These are phyloP conservation scores for Helicorthomorpha holstii DNA, from an alignment of 1,140 invertebrate species.

Conservation along the genomic window DNA sequence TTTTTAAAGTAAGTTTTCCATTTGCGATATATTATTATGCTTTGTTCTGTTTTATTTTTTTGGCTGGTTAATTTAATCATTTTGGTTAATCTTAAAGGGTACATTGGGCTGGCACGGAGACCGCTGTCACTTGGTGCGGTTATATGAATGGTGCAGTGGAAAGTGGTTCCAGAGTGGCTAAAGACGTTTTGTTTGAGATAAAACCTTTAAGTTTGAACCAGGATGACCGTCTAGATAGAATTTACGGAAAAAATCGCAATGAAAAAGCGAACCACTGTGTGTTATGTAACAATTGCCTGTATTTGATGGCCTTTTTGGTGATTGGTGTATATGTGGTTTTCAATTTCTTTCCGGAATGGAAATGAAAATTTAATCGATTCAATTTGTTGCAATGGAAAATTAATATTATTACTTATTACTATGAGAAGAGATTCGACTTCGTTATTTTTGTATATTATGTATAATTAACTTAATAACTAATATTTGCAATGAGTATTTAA, in stretches of 20 bases:
- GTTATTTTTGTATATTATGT: too few species aligned
- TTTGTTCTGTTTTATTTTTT: not conserved
- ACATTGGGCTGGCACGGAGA: conserved; percentile 29
- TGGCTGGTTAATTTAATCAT: not conserved
- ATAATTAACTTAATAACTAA: too few species aligned
- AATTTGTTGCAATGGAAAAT: too few species aligned
- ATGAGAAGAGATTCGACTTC: too few species aligned
- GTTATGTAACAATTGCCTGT: not conserved
- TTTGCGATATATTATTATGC: not conserved
- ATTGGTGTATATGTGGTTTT: not conserved
- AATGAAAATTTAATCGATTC: too few species aligned
- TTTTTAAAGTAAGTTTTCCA: conserved; percentile 14
- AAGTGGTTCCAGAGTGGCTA: conserved; percentile 23
- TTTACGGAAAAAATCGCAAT: not conserved
- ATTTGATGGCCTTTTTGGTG: not conserved
- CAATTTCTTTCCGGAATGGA: not conserved
- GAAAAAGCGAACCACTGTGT: not conserved
- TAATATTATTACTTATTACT: not conserved
- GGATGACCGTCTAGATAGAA: not conserved
- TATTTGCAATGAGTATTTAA: too few species aligned
- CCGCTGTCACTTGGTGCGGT: conserved; percentile 25
- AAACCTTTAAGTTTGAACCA: not conserved
- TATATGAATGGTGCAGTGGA: conserved; percentile 30
- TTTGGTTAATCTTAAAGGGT: conserved; percentile 17
- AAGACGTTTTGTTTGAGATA: conserved; percentile 17